Evolutionary conservation across 2,888 invertebrate genomes (phyloP).

Genomic region (Cheilosia impressa): DNA sequence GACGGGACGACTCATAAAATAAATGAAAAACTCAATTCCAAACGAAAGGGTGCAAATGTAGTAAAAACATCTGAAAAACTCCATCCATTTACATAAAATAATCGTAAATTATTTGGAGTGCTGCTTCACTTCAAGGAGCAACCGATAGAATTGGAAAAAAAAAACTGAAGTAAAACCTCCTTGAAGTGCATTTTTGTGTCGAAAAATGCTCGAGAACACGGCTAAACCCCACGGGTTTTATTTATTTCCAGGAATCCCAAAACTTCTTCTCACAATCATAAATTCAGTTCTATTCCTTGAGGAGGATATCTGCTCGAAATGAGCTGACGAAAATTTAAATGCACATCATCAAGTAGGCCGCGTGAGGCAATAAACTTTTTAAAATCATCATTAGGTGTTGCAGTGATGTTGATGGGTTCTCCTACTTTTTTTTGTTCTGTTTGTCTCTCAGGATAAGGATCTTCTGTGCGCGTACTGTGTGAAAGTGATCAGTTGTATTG

Average conservation of each 20-base stretch:
- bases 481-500: constrained; percentile 69
- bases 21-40: constrained; percentile 6
- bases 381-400: constrained; percentile 74
- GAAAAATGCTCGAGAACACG: constrained; percentile 20
- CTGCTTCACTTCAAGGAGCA: constrained; percentile 34
- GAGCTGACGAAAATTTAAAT: constrained; percentile 55
- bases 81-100: constrained; percentile 65
- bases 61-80: neutral
- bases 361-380: constrained; percentile 71
- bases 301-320: constrained; percentile 43
- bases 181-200: constrained; percentile 68
- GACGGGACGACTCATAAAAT: neutral
- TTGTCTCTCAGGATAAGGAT: constrained; percentile 54
- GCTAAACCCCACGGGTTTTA: constrained; percentile 36
- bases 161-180: constrained; percentile 44
- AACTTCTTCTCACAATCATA: constrained; percentile 66
- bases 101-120: constrained; percentile 72
- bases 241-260: constrained; percentile 24
- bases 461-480: constrained; percentile 51
- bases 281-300: constrained; percentile 54
- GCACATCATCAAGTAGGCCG: constrained; percentile 75
- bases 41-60: neutral
- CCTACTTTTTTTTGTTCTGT: constrained; percentile 8
- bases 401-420: constrained; percentile 31
- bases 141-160: neutral